Conservation (phyloP, 2,888 invertebrate species). For the Microplitis deprimator region DNA sequence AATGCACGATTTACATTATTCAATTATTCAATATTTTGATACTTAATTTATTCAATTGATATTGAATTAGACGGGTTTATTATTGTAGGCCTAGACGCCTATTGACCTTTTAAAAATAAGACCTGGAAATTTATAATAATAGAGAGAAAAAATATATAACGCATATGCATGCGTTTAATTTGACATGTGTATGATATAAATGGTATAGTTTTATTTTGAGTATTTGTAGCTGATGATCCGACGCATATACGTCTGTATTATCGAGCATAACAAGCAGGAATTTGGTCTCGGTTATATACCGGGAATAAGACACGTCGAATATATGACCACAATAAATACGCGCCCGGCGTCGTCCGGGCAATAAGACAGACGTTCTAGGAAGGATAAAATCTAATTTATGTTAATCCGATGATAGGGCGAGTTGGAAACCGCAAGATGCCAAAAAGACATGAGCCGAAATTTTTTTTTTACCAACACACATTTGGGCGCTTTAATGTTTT, state of each 20-base stretch:
- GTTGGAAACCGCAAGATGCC: slow-evolving; percentile 38
- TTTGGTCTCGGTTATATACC: slow-evolving; percentile 16
- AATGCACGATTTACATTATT: background rate
- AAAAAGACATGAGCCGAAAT: slow-evolving; percentile 27
- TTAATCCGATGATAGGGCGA: slow-evolving; percentile 61
- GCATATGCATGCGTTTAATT: too few relatives aligned
- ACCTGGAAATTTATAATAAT: too few relatives aligned
- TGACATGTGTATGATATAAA: too few relatives aligned
- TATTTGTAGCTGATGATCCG: background rate
- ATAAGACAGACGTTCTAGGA: slow-evolving; percentile 68
- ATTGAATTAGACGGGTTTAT: too few relatives aligned
- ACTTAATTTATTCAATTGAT: background rate
- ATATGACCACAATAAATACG: slow-evolving; percentile 60
- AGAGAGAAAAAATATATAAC: too few relatives aligned
- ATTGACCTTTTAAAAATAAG: too few relatives aligned
- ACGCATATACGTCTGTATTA: slow-evolving; percentile 7
- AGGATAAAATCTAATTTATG: slow-evolving; percentile 72
- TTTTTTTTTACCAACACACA: background rate
- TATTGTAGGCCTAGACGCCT: too few relatives aligned
- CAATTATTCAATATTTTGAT: slow-evolving; percentile 12
- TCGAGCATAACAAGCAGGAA: slow-evolving; percentile 21
- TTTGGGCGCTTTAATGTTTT: background rate
- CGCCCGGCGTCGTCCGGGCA: slow-evolving; percentile 39
- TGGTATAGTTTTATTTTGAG: too few relatives aligned
- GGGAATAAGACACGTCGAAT: slow-evolving; percentile 31